phyloP scores from a whole-genome alignment of 2,797 vertebrate species.

The Alcedo quadribrachys region DNA sequence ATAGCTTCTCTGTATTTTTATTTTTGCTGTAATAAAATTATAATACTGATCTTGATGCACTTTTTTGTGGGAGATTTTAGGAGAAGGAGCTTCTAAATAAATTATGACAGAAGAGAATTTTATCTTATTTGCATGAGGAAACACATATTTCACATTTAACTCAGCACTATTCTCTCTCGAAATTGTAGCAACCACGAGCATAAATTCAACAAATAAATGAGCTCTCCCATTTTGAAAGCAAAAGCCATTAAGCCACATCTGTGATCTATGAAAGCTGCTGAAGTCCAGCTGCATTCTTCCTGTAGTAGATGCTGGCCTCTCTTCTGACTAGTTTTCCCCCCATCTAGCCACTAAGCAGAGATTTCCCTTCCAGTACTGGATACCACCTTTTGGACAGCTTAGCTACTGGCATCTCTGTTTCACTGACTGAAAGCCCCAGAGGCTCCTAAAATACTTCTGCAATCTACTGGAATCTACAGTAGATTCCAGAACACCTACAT shows the following conservation, averaged over 20 bases:
- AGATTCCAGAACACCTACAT: not conserved
- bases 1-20: not conserved
- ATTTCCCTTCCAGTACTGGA: not conserved
- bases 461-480: not conserved
- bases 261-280: not conserved
- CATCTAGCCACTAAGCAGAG: not conserved
- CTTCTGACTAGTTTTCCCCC: not conserved
- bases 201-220: not conserved
- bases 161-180: not conserved
- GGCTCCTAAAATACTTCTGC: not conserved
- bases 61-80: not conserved
- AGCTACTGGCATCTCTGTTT: not conserved
- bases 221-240: not conserved
- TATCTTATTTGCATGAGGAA: not conserved
- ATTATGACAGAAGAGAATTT: not conserved
- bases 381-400: not conserved
- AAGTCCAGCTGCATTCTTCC: not conserved
- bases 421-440: not conserved
- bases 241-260: not conserved
- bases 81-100: not conserved
- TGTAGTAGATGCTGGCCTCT: not conserved
- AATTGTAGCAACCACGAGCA: not conserved
- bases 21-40: not conserved
- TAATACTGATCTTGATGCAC: not conserved
- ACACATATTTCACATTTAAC: not conserved